Evolutionary conservation across 2,113 vertebrate species (phyloP).

Genomic region (Coptodon bakossiorum): DNA sequence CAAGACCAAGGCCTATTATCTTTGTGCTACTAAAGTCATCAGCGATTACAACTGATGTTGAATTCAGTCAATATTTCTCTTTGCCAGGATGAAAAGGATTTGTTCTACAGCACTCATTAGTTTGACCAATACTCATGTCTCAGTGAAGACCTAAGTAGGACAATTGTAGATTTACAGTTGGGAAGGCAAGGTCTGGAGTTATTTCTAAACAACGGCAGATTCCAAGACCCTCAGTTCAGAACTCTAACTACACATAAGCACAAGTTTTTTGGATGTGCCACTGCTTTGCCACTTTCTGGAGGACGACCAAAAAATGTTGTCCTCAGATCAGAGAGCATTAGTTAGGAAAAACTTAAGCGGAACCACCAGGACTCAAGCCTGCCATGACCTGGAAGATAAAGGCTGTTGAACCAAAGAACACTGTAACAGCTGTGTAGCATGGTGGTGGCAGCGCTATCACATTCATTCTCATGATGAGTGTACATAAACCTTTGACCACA

Average conservation of each 20-base stretch:
- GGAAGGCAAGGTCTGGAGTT: not conserved
- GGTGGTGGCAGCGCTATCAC: not conserved
- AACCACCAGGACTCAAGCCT: not conserved
- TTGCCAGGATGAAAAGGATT: not conserved
- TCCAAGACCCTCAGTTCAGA: not conserved
- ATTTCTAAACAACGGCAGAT: not conserved
- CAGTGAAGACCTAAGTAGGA: not conserved
- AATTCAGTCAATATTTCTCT: not conserved
- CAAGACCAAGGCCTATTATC: not conserved
- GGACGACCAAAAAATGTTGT: accelerated
- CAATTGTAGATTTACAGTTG: not conserved
- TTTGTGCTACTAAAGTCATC: not conserved
- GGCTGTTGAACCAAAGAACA: not conserved
- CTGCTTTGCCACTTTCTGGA: not conserved
- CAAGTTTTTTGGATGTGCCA: not conserved
- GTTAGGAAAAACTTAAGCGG: not conserved
- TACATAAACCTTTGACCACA: not conserved
- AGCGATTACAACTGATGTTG: not conserved
- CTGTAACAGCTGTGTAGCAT: not conserved
- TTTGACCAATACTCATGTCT: not conserved
- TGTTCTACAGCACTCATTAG: not conserved
- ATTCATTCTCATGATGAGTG: not conserved
- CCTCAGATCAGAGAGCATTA: not conserved
- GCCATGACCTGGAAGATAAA: not conserved
- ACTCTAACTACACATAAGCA: not conserved